Percentiles rank a stretch among this genome's conserved stretches.
These are phyloP conservation scores for Puntigrus tetrazona DNA, from an alignment of 2,113 vertebrate species.

Conservation along the genomic window DNA sequence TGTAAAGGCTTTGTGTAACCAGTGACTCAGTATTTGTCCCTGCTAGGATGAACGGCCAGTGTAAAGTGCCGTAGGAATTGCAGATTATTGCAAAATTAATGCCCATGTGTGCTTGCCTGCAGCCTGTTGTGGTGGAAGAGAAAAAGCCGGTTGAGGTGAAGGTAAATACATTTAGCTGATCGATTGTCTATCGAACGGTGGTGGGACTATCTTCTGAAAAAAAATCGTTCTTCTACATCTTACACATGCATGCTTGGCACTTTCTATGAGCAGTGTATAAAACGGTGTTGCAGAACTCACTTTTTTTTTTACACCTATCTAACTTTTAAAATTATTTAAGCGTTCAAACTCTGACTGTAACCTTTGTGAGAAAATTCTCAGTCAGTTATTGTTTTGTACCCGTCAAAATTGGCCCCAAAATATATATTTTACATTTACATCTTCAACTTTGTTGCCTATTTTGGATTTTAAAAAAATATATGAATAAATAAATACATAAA, in stretches of 20 bases:
- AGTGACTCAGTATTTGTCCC: slow-evolving; percentile 10
- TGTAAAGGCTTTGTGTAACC: slow-evolving; percentile 5
- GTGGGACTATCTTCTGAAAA: slow-evolving; percentile 2
- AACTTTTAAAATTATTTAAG: background rate
- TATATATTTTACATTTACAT: background rate
- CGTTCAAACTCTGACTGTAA: background rate
- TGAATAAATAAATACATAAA: no score
- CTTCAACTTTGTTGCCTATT: background rate
- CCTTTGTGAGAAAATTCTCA: background rate
- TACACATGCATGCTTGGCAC: background rate
- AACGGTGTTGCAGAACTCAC: background rate
- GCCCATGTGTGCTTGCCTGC: slow-evolving; percentile 53
- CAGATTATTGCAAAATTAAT: slow-evolving; percentile 44
- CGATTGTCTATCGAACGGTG: background rate
- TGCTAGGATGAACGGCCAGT: slow-evolving; percentile 12
- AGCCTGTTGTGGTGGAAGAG: slow-evolving; percentile 51
- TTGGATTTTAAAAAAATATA: background rate
- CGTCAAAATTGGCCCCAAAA: background rate
- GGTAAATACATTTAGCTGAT: slow-evolving; percentile 52
- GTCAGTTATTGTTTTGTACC: background rate
- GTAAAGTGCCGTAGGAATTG: slow-evolving; percentile 30
- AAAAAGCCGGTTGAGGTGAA: slow-evolving; percentile 48
- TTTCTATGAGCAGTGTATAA: slow-evolving; percentile 9
- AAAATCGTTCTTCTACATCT: background rate
- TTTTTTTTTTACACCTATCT: background rate